Conservation (phyloP, 2,888 invertebrate species). For the Odiellus spinosus region DNA sequence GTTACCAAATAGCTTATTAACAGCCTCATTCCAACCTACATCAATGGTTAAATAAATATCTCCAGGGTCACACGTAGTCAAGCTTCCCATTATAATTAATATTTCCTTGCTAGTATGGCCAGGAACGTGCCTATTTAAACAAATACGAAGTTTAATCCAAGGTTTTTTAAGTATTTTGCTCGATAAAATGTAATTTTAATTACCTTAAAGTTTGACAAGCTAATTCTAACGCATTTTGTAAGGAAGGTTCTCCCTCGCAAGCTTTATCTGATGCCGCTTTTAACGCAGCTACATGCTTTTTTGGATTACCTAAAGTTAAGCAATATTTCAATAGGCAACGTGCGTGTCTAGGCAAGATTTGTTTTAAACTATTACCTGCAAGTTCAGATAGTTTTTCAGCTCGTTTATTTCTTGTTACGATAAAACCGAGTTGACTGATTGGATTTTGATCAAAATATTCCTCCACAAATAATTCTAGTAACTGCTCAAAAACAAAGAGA, state of each 20-base stretch:
- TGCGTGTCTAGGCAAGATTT: conserved; percentile 5
- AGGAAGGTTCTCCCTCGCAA: conserved; percentile 79
- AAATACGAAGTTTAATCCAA: too few species aligned
- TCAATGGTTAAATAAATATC: conserved; percentile 72
- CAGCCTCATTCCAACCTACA: conserved; percentile 32
- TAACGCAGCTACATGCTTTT: conserved; percentile 31
- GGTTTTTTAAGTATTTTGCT: background rate
- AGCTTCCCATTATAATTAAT: conserved; percentile 73
- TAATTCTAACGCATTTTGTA: conserved; percentile 86
- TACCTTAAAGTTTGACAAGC: conserved; percentile 62
- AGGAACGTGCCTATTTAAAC: conserved; percentile 49
- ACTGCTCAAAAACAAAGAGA: conserved; percentile 39
- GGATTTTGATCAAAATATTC: conserved; percentile 99
- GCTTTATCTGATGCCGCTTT: conserved; percentile 40
- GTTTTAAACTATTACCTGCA: conserved; percentile 48
- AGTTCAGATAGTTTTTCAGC: conserved; percentile 84
- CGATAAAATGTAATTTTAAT: conserved; percentile 1
- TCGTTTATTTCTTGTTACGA: conserved; percentile 77
- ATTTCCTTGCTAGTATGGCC: conserved; percentile 90
- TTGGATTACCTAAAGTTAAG: conserved; percentile 33
- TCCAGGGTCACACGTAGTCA: conserved; percentile 92
- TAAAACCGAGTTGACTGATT: conserved; percentile 86
- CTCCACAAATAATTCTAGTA: conserved; percentile 80
- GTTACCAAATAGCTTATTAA: conserved; percentile 6
- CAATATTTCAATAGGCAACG: too few species aligned